Evolutionary conservation across 35 echinoderm and acorn worm genomes (phyloP).

Genomic region (Antedon bifida): DNA sequence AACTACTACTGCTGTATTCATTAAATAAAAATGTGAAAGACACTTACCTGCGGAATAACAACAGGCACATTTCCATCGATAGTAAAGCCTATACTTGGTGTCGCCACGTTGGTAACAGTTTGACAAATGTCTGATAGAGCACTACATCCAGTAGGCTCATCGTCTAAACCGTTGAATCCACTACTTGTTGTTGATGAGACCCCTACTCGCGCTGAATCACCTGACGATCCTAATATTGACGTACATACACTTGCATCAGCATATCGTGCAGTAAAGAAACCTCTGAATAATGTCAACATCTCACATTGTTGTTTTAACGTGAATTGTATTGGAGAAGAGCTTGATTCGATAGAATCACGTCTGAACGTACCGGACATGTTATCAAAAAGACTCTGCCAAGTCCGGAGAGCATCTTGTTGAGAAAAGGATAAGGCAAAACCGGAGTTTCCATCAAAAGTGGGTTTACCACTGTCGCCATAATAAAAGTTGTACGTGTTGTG

Average conservation of each 20-base stretch:
- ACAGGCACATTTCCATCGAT: not conserved
- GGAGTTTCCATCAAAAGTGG: not conserved
- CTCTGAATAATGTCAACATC: not conserved
- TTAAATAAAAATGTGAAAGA: not conserved
- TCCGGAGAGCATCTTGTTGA: not conserved
- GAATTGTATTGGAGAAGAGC: not conserved
- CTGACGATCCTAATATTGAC: not conserved
- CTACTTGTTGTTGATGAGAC: not conserved
- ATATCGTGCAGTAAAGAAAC: not conserved
- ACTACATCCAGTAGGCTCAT: not conserved
- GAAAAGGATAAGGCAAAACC: not conserved
- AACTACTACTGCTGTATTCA: no score
- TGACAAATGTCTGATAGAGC: not conserved
- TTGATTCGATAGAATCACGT: not conserved
- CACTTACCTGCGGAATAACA: not conserved
- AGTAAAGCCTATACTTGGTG: not conserved
- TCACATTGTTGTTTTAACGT: not conserved
- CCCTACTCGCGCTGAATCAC: not conserved
- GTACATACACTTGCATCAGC: not conserved
- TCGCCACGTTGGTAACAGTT: not conserved
- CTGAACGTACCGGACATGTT: not conserved
- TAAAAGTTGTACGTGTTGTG: not conserved
- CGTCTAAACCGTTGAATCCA: not conserved
- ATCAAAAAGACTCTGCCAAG: not conserved
- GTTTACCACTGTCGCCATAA: not conserved